Evolutionary conservation across 2,113 vertebrate genomes (phyloP).

Genomic region (Irena cyanogastra): DNA sequence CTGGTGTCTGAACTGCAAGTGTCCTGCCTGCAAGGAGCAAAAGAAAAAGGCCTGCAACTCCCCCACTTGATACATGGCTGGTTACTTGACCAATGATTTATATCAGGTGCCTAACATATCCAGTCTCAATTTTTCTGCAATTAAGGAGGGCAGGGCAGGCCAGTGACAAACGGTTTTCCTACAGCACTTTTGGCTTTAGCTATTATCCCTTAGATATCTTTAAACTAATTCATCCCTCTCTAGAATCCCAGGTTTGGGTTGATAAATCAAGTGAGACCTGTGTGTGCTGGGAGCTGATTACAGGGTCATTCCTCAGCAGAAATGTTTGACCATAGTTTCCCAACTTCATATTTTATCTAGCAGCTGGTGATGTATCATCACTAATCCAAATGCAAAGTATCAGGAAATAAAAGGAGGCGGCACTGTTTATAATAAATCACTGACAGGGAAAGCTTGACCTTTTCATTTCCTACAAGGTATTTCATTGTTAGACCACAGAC

Average conservation of each 20-base stretch:
- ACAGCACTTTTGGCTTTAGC: slow-evolving; percentile 44
- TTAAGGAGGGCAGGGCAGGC: slow-evolving; percentile 58
- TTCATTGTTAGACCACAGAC: slow-evolving; percentile 69
- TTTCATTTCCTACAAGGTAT: slow-evolving; percentile 71
- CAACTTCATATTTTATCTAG: slow-evolving; percentile 73
- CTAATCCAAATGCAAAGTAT: slow-evolving; percentile 69
- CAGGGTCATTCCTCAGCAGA: slow-evolving; percentile 64
- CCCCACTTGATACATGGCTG: slow-evolving; percentile 36
- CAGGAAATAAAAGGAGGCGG: slow-evolving; percentile 60
- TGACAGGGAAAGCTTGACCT: slow-evolving; percentile 62
- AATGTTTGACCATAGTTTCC: slow-evolving; percentile 62
- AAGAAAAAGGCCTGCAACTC: neutral
- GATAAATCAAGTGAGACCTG: slow-evolving; percentile 74
- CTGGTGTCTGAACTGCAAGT: neutral
- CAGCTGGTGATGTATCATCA: slow-evolving; percentile 57
- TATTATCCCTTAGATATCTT: slow-evolving; percentile 55
- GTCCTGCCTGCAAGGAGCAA: neutral
- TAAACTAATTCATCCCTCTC: slow-evolving; percentile 65
- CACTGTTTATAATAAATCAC: slow-evolving; percentile 74
- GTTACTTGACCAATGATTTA: slow-evolving; percentile 65
- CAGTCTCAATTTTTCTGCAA: slow-evolving; percentile 67
- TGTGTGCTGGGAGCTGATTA: slow-evolving; percentile 51
- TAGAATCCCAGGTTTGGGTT: slow-evolving; percentile 53
- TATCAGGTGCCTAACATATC: slow-evolving; percentile 32
- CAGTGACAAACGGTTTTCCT: slow-evolving; percentile 67